Evolutionary conservation across 2,113 vertebrate species (phyloP), one percentile per base, ranked within the genome.

Genomic region (Anser brachyrhynchus): DNA sequence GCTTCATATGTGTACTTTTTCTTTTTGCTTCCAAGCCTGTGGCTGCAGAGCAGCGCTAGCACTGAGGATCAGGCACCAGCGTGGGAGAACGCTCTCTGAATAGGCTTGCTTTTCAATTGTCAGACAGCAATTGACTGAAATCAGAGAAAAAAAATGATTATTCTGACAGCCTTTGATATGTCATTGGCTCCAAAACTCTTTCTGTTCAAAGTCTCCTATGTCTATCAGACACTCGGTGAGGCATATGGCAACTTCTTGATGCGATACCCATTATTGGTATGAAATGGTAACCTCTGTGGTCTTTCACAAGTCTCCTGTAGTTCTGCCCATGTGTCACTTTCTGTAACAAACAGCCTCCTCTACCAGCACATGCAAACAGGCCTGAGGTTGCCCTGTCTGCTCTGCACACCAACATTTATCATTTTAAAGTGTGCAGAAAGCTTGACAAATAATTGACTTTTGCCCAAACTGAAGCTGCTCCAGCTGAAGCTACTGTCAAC

Each of bases 71-170:
- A 97, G 92, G 70, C 71, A 79, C 70, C 73, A 72, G 74, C 55
- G 59, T 95, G 95, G 89, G 92, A 89, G 95, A 97, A 89, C 9
- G 1, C 66, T 55, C 88, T 54, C 66, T 91, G 84, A 97, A 97
- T 86, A 89, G 85, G 92, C 31, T 96, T 87, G 35, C 29, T 95
- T 89, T 92, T 94, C 87, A 87, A 85, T 93, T 96, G 77, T 96
- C 91, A 95, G 86, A 54, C 49, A 87, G 85, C 66, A 97, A 94
- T 31, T 87, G 94, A 93, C 76, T 97, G 87, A 97, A 97, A 96
- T 35, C 51, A 18, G 61, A 72, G 39, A 81, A 28, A 1, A 1
- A 4, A 92, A 94, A 87, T 71, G 19, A 95, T 95, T 95, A 88
- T 93, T 90, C 77, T 96, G 93, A 95, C 90, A 97, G 86, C 67